Evolutionary conservation across 2,888 invertebrate species (phyloP).

Genomic region (Rhimphoctona megacephalus): DNA sequence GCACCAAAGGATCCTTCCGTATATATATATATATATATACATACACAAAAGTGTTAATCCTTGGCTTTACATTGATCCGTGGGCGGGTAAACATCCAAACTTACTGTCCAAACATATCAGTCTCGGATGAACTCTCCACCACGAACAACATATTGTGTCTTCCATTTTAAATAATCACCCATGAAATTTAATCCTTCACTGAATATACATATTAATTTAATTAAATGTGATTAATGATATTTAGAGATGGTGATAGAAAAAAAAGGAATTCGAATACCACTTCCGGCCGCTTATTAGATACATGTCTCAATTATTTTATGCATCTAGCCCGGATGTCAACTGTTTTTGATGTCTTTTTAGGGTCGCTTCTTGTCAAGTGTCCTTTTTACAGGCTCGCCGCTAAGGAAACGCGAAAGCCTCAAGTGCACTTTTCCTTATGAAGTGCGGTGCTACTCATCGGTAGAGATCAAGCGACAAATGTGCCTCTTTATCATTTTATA

Average conservation of each 20-base stretch:
- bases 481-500: not conserved
- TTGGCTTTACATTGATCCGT: slow-evolving; percentile 51
- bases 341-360: not conserved
- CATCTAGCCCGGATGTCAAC: not conserved
- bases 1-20: slow-evolving; percentile 20
- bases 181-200: not conserved
- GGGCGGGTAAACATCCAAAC: slow-evolving; percentile 58
- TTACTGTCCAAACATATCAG: slow-evolving; percentile 66
- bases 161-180: slow-evolving; percentile 3
- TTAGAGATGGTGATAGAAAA: not conserved
- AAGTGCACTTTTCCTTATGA: slow-evolving; percentile 6
- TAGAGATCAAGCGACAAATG: not conserved
- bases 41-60: slow-evolving; percentile 43
- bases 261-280: not conserved
- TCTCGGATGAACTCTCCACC: slow-evolving; percentile 43
- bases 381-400: not conserved
- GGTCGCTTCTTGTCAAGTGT: not conserved
- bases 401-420: not conserved
- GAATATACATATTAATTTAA: not conserved
- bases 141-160: not conserved
- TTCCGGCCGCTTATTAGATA: not conserved
- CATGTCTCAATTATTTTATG: not conserved
- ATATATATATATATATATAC: slow-evolving; percentile 10
- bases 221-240: not conserved
- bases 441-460: not conserved